Evolutionary conservation across 2,797 vertebrate species (phyloP), one percentile per base, ranked within the genome.

Genomic region (Perodicticus potto): DNA sequence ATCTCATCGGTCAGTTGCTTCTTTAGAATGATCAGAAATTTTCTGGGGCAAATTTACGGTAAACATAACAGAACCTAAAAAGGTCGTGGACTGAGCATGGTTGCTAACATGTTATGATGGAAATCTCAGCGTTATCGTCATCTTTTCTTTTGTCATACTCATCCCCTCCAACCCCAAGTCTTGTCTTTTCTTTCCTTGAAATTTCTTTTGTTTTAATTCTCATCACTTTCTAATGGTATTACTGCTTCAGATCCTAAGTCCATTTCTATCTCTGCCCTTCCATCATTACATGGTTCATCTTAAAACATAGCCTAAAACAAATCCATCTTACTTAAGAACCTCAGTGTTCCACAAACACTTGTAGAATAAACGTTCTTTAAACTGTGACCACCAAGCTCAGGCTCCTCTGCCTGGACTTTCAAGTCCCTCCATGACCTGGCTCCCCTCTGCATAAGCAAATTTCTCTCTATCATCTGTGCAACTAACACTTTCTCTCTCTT

Each of bases 21-120:
- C 81, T 73, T 94, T 32, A 84, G 81, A 87, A 92, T 34, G 37
- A 93, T 8, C 23, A 65, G 83, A 94, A 70, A 29, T 55, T 82
- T 92, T 89, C 43, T 67, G n/a, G 17, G 70, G 32, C 49, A 69
- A 69, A 86, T 57, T 20, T n/a, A 67, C 20, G 0, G 5, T 69
- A 22, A 76, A 69, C 11, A 73, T 3, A 32, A 67, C 53, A 11
- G 74, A 86, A 72, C 4, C 49, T 87, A 25, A 80, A 57, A 83
- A 57, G 32, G 32, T 65, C 45, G 59, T 32, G 22, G 14, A 67
- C 49, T 81, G 45, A 83, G 80, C 8, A 23, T 2, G 72, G 45
- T 25, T 76, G 25, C 43, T 77, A 34, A 89, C 0, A 25, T 1
- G 20, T 74, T 27, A 27, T 25, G 59, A 5, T 25, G 22, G 34